These are phyloP conservation scores for Seira ritae DNA, from an alignment of 2,888 invertebrate genomes.

Conservation along the genomic window DNA sequence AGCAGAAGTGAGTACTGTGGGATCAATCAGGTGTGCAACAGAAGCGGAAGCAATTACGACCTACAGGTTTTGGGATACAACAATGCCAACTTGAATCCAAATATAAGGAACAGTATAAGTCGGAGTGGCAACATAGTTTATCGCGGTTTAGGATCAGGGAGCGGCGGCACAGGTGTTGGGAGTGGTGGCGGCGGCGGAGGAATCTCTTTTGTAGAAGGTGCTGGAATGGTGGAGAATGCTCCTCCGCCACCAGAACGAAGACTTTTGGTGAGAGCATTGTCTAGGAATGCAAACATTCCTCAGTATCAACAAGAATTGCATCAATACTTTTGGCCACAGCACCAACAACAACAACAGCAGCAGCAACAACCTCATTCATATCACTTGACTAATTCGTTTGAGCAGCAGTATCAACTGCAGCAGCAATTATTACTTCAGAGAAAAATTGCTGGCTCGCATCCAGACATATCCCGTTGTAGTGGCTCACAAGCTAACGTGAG, in stretches of 20 bases:
- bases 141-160: constrained; percentile 29
- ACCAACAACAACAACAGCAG: constrained; percentile 18
- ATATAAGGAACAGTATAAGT: constrained; percentile 47
- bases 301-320: constrained; percentile 22
- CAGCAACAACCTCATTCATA: constrained; percentile 5
- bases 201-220: constrained; percentile 48
- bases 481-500: constrained; percentile 7
- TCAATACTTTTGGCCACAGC: constrained; percentile 12
- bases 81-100: constrained; percentile 57
- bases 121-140: constrained; percentile 57
- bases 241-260: constrained; percentile 47
- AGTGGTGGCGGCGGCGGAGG: constrained; percentile 22
- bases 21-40: constrained; percentile 58
- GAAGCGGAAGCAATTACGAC: constrained; percentile 49
- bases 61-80: constrained; percentile 33
- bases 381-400: background rate
- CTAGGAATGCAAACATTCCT: constrained; percentile 49
- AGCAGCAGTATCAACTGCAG: constrained; percentile 42
- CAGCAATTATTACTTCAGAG: constrained; percentile 41
- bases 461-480: constrained; percentile 50
- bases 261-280: constrained; percentile 48
- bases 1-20: constrained; percentile 66
- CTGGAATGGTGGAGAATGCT: constrained; percentile 26
- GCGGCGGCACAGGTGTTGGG: constrained; percentile 31
- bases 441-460: constrained; percentile 51